A percentile compares a stretch with the other conserved stretches of the same genome.
These are phyloP conservation scores for Allophyes oxyacanthae DNA, from an alignment of 2,888 invertebrate genomes.

Conservation along the genomic window DNA sequence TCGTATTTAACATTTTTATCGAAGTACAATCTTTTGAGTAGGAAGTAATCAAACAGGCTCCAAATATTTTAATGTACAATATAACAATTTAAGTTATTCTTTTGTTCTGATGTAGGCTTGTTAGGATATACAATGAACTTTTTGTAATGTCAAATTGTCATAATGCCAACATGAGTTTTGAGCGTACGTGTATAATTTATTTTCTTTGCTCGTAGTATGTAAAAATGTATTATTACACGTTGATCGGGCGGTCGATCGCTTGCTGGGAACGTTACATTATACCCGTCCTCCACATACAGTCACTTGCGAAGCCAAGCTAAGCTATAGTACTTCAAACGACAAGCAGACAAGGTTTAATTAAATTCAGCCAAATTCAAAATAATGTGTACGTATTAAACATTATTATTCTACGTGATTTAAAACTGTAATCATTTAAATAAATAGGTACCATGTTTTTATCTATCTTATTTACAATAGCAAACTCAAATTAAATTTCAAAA, in stretches of 20 bases:
- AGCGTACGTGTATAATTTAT: conserved; percentile 61
- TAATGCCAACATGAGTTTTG: conserved; percentile 56
- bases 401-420: no score
- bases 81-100: conserved; percentile 31
- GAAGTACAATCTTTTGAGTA: conserved; percentile 36
- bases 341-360: no score
- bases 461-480: no score
- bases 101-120: conserved; percentile 35
- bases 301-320: conserved; percentile 10
- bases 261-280: conserved; percentile 65
- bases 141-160: conserved; percentile 55
- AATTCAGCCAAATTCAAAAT: no score
- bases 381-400: no score
- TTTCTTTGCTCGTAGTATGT: conserved; percentile 64
- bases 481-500: no score
- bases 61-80: conserved; percentile 29
- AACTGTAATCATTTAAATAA: no score
- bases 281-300: conserved; percentile 49
- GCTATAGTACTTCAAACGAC: background rate
- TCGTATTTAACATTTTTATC: conserved; percentile 40
- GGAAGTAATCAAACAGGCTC: conserved; percentile 32
- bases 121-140: conserved; percentile 30
- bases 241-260: conserved; percentile 67
- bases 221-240: conserved; percentile 76
- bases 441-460: no score